Base-by-base conservation (phyloP, 2,113 vertebrate genomes). In the Barbus barbus region DNA sequence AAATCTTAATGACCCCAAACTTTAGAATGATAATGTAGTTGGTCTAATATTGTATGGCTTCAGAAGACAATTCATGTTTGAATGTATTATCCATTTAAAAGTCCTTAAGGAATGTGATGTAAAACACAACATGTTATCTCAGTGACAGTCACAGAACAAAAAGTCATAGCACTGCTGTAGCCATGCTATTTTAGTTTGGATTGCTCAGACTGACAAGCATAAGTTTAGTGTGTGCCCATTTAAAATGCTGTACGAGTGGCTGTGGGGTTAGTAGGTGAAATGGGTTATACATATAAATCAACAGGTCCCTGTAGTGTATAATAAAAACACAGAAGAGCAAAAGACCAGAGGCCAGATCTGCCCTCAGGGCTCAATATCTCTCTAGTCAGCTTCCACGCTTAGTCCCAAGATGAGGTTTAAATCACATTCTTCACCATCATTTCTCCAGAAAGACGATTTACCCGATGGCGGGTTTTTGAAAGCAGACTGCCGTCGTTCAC, bases 371-470 rank as follows among this genome's bases (percentile, higher is more conserved):
- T 89, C 90, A 92, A 92, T 92, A 93, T 91, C 87, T 93, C 90
- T 88, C 87, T 58, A 56, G 85, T 90, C 87, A 89, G 85, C 90
- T 90, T 88, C 90, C 67, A 87, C 88, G 82, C 87, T 87, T 89
- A 90, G 91, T 89, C 41, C 0, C 65, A 82, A 92, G 88, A 94
- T 92, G 91, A 92, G 89, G 86, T 91, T 89, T 86, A 87, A 93
- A 92, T 93, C 90, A 90, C 90, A 88, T 90, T 84, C 33, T 48
- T 87, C 1, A 87, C 88, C 89, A 86, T 92, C 89, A 86, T 91
- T 91, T 92, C 89, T 90, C 85, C 82, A 78, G 88, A 89, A 90
- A 84, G 73, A 72, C 91, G 90, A 94, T 94, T 92, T 93, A 91
- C 91, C 91, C 89, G 89, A 92, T 89, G 91, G 89, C 84, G 56